Conservation (phyloP, 1,140 invertebrate species). For the Cepaea nemoralis region DNA sequence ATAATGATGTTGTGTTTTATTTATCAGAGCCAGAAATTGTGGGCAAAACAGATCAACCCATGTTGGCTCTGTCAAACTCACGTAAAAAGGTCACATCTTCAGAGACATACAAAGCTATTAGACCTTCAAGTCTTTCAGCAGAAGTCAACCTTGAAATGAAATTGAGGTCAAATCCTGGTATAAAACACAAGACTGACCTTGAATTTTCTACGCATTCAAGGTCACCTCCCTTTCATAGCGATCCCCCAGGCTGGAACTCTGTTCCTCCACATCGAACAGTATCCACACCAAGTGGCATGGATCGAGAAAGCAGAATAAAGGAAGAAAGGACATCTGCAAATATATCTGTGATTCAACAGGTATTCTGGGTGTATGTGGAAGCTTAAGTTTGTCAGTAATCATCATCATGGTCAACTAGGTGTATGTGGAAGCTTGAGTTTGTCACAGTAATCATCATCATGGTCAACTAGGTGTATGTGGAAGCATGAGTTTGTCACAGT, state of each 20-base stretch:
- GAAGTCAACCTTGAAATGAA: slow-evolving; percentile 22
- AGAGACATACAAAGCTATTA: not conserved
- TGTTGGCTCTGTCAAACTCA: not conserved
- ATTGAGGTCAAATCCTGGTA: not conserved
- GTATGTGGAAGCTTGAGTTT: no score
- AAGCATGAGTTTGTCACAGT: no score
- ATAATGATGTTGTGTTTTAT: slow-evolving; percentile 20
- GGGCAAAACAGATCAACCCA: not conserved
- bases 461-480: no score
- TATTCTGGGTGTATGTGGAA: not conserved
- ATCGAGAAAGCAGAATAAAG: not conserved
- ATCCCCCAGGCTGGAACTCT: slow-evolving; percentile 25
- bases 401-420: no score
- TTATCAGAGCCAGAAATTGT: not conserved
- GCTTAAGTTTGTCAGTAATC: no score
- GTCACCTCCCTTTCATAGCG: slow-evolving; percentile 7
- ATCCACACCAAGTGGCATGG: slow-evolving; percentile 35
- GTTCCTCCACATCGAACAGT: slow-evolving; percentile 33
- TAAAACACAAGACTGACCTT: not conserved
- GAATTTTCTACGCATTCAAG: not conserved
- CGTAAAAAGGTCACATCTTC: no score
- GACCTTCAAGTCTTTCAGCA: not conserved
- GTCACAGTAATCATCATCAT: no score
- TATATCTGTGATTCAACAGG: slow-evolving; percentile 28
- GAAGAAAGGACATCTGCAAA: slow-evolving; percentile 2